Base-by-base conservation (phyloP, 1,140 invertebrate genomes). In the Polypedilum pembai region DNA sequence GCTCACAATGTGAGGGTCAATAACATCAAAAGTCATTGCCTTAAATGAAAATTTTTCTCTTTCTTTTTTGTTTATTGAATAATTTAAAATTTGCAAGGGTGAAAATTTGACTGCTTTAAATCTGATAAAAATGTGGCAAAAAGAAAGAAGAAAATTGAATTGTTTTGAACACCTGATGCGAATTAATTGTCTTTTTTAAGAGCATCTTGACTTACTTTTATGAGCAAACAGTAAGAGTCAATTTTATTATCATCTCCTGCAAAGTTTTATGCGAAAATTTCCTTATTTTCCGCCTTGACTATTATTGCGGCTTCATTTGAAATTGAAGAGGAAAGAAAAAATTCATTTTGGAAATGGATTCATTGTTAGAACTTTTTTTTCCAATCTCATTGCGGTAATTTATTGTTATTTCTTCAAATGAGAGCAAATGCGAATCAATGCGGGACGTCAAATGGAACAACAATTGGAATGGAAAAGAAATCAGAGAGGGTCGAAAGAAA, bases 301-400 rank as follows among this genome's bases (percentile, higher is more conserved):
- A 33, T 33, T 33, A 33, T 56, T 56, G 45, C n/a, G 45, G 45
- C 45, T 56, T 56, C 45, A 56, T 12, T 33, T 33, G 24, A 33
- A 33, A 33, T 33, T 33, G 5, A 5, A 33, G 24, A 33, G 24
- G 24, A 33, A 56, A n/a, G 45, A 56, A 56, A 56, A 56, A 56
- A 56, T 56, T 56, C 45, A 56, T 56, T 56, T 56, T 56, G 45
- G 45, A 56, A 56, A 56, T 56, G 45, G 45, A 56, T n/a, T 56
- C 45, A 56, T 56, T 56, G 45, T 56, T n/a, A 33, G 45, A 56
- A n/a, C n/a, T 56, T 56, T 56, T 56, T n/a, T 56, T 56, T 15
- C 10, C 45, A 45, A 12, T 45, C 8, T 56, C 45, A 56, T 56
- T 56, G 12, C 45, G 24, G 24, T 33, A 33, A 33, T 33, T 33